Conservation (phyloP, 2,888 invertebrate species). For the Resseliella maxima region DNA sequence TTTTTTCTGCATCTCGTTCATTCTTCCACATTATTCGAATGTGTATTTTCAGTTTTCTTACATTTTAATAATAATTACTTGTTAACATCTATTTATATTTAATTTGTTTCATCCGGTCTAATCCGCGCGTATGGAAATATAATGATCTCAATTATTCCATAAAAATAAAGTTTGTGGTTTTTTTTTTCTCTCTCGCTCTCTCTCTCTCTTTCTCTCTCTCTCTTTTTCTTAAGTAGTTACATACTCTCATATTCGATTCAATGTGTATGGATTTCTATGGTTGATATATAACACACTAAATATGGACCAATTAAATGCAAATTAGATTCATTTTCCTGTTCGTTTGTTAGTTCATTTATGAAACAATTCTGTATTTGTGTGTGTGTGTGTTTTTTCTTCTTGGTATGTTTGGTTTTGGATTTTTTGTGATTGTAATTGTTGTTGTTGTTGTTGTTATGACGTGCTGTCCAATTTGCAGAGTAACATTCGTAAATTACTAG, state of each 20-base stretch:
- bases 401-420: neutral
- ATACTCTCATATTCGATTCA: neutral
- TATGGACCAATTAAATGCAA: constrained; percentile 53
- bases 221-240: neutral
- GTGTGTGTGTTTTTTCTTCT: constrained; percentile 1
- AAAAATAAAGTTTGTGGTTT: too few species aligned
- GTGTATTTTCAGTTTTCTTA: constrained; percentile 37
- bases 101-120: constrained; percentile 54
- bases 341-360: constrained; percentile 32
- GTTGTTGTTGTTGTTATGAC: neutral
- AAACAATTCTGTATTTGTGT: neutral
- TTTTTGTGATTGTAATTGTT: neutral
- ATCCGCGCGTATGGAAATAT: constrained; percentile 44
- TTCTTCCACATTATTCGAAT: constrained; percentile 3
- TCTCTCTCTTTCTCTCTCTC: too few species aligned
- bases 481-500: neutral
- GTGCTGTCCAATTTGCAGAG: neutral
- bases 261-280: constrained; percentile 29
- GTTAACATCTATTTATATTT: constrained; percentile 53
- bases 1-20: neutral
- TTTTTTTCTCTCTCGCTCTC: too few species aligned
- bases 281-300: constrained; percentile 20
- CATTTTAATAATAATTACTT: constrained; percentile 54
- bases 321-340: constrained; percentile 51
- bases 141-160: constrained; percentile 54